Percentiles rank a stretch among this genome's conserved stretches.
Conservation (phyloP, 2,797 vertebrate genomes). For the Podarcis siculus region DNA sequence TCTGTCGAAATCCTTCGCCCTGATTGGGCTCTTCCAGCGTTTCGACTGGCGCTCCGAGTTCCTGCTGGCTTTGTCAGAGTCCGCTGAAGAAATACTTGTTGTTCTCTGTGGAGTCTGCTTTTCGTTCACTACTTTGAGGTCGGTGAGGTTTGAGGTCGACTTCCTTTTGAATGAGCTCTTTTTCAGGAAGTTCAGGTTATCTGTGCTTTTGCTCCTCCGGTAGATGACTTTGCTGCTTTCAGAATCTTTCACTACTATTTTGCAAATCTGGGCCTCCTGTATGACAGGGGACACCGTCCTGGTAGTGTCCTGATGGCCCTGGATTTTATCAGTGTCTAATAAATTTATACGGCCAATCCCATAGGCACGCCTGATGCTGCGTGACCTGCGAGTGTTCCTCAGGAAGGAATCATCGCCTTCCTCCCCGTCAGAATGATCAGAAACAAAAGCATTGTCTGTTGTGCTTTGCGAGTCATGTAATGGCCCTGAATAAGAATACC, state of each 20-base stretch:
- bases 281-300: slow-evolving; percentile 41
- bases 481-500: slow-evolving; percentile 52
- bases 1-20: slow-evolving; percentile 82
- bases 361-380: slow-evolving; percentile 91
- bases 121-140: slow-evolving; percentile 68
- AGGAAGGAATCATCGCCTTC: slow-evolving; percentile 81
- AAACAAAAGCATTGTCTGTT: slow-evolving; percentile 71
- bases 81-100: slow-evolving; percentile 77
- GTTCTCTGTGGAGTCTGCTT: slow-evolving; percentile 77
- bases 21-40: slow-evolving; percentile 79
- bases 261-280: slow-evolving; percentile 65
- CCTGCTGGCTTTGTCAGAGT: slow-evolving; percentile 65
- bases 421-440: slow-evolving; percentile 75
- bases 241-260: slow-evolving; percentile 70
- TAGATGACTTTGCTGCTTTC: slow-evolving; percentile 77
- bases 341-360: slow-evolving; percentile 89
- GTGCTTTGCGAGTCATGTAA: slow-evolving; percentile 51
- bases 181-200: slow-evolving; percentile 87
- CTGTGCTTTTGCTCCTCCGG: slow-evolving; percentile 90
- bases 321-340: slow-evolving; percentile 74
- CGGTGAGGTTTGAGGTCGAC: slow-evolving; percentile 78
- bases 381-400: slow-evolving; percentile 88
- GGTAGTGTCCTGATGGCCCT: slow-evolving; percentile 45
- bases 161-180: slow-evolving; percentile 88
- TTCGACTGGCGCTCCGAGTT: slow-evolving; percentile 67